Evolutionary conservation across 2,797 vertebrate species (phyloP), one percentile per base, ranked within the genome.

Genomic region (Sebastes iracundus): DNA sequence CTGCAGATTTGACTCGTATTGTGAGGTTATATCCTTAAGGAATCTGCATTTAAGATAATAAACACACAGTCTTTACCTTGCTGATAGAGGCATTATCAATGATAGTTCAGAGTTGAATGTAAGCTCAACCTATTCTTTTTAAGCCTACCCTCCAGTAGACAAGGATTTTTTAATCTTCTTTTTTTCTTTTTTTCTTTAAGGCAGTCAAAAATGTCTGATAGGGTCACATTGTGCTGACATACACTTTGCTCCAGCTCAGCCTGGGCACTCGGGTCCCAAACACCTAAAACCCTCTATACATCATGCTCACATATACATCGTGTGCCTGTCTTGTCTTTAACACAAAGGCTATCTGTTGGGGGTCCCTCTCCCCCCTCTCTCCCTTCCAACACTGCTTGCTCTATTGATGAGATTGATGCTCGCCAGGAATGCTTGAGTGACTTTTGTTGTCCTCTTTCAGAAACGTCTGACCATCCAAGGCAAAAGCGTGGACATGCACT

Each of bases 401-500:
- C 97, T 96, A 94, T 97, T 97, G 96, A 95, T 95, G 90, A 94
- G 96, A 90, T 61, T 32, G 67, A 55, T 81, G 6, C 52, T 35
- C 25, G 4, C 84, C 85, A 95, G 6, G 95, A 95, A 92, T 89
- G 73, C 55, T 88, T 93, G 94, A 89, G 92, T 99, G 94, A 99
- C 87, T 81, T 86, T 80, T 69, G 55, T 87, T 87, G 68, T 97
- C 95, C 93, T 98, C 92, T 99, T 98, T 93, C 99, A 99, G 99
- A 99, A 99, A 96, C 96, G 96, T 90, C 95, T 99, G 94, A 95
- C 95, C 91, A 97, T 99, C 94, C 98, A 99, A 90, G 98, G 98
- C 90, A 99, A 99, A 95, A 96, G 90, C 76, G 97, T 99, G 91
- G 97, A 98, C 68, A 98, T 99, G 97, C 98, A 99, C 95, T 99